Percentiles rank a stretch among this genome's conserved stretches.
phyloP scores from a whole-genome alignment of 2,113 vertebrate species.

The Cricetomys ansorgei region DNA sequence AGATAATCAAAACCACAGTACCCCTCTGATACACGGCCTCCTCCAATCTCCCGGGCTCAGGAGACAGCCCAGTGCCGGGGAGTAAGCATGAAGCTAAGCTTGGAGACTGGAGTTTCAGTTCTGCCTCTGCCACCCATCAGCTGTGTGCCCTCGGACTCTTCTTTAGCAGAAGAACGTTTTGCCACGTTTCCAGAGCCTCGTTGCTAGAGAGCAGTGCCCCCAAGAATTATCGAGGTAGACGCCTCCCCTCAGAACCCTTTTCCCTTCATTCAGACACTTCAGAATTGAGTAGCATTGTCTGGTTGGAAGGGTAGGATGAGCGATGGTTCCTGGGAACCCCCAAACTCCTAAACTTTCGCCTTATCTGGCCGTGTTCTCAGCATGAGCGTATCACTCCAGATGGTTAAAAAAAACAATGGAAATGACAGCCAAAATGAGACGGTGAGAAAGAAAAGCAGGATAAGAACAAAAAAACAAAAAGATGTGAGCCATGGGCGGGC shows the following conservation, averaged over 20 bases:
- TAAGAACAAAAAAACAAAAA: not conserved
- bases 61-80: not conserved
- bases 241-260: not conserved
- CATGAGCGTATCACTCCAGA: no score
- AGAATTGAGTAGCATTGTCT: not conserved
- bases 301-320: not conserved
- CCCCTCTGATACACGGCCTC: not conserved
- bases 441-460: not conserved
- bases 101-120: not conserved
- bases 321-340: not conserved
- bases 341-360: not conserved
- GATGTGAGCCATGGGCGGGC: not conserved
- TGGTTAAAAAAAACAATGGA: not conserved
- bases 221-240: not conserved
- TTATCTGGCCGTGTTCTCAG: not conserved
- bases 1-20: not conserved
- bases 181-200: not conserved
- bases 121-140: not conserved
- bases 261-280: not conserved
- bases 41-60: not conserved
- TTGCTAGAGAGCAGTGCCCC: not conserved
- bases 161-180: not conserved
- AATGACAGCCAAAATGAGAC: not conserved
- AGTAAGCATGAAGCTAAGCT: not conserved
- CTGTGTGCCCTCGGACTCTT: no score